Base-by-base conservation (phyloP, 2,113 vertebrate species). In the Anoura caudifer region DNA sequence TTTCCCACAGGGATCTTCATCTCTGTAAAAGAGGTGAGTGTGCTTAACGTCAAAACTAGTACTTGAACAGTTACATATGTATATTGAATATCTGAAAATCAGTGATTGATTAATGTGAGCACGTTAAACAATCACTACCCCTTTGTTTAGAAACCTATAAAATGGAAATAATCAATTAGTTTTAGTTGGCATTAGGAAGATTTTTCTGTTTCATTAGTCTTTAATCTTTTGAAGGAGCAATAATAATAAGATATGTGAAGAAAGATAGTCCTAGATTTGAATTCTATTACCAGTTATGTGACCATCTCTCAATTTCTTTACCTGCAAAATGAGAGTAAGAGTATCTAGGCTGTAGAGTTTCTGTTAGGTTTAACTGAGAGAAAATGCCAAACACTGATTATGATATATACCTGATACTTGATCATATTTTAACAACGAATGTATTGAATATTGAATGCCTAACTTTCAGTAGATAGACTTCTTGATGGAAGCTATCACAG, bases 221-320 rank as follows among this genome's bases (percentile, higher is more conserved):
- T 80, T 81, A 69, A 72, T 45, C 10, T 61, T 95, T 84, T 79
- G 56, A 94, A 63, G 33, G 52, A 43, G 41, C 26, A 90, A 41
- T 72, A 33, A 11, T 90, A 65, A 22, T 70, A 87, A 87, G 54
- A 61, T 83, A 47, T 45, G 1, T 90, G 33, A 90, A 59, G 76
- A 87, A 93, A 92, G 59, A 17, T 83, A 52, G 38, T 73, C 52
- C 45, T 93, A 43, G 5, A 38, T 86, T 88, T 94, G 50, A 82
- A 85, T 81, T 89, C n/a, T 79, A 4, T 31, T 33, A 88, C 36
- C 24, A 41, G 26, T 14, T 76, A 2, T 81, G 50, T 87, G 52
- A 87, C 82, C 36, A 56, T 83, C 69, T 90, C 63, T 83, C 70
- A 83, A 7, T 94, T 93, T 83, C 67, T 94, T 84, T 94, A 81